These are phyloP conservation scores for Scytalopus superciliaris DNA, from an alignment of 2,113 vertebrate genomes.

Conservation along the genomic window DNA sequence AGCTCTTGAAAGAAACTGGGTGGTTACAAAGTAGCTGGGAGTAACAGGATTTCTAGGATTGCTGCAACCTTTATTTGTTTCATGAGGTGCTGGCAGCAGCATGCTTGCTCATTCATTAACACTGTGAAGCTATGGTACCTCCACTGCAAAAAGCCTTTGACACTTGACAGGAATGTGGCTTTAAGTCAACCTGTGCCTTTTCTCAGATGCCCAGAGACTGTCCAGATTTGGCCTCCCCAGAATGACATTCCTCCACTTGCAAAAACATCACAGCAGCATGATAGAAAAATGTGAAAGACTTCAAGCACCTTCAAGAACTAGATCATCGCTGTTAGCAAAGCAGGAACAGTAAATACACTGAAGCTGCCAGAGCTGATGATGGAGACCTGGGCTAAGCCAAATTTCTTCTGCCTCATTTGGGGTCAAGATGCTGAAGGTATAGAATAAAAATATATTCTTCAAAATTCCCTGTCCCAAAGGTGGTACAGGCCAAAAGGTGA, in stretches of 20 bases:
- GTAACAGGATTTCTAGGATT: background rate
- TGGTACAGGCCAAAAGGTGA: background rate
- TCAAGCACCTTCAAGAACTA: background rate
- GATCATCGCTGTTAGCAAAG: background rate
- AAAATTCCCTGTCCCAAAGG: background rate
- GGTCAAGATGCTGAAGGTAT: background rate
- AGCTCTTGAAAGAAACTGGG: background rate
- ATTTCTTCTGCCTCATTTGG: background rate
- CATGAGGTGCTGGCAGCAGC: background rate
- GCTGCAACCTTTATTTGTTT: background rate
- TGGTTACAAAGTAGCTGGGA: background rate
- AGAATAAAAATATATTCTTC: background rate
- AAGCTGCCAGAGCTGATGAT: background rate
- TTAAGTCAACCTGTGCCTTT: background rate
- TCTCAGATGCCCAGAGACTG: background rate
- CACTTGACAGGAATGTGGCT: background rate
- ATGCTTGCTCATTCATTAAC: fast-evolving
- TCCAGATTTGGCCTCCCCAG: background rate
- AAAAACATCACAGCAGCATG: background rate
- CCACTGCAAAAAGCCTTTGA: background rate
- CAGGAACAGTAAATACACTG: background rate
- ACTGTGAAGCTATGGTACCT: background rate
- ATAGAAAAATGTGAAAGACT: background rate
- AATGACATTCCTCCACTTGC: background rate
- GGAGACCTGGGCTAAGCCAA: background rate